Evolutionary conservation across 53 echinoderm and acorn worm genomes (phyloP).

Genomic region (Paelopatides confundens): DNA sequence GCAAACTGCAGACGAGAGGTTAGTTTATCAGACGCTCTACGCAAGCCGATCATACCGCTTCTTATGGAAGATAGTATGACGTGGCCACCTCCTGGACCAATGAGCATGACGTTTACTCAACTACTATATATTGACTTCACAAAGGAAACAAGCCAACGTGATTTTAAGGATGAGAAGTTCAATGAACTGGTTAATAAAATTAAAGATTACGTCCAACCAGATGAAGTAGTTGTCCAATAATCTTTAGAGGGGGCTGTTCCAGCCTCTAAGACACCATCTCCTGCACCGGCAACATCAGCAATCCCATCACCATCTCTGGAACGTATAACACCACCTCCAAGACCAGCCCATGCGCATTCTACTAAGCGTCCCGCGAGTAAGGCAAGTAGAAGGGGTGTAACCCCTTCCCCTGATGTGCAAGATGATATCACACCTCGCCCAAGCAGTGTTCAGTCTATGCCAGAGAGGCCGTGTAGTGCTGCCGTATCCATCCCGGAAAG

Average conservation of each 20-base stretch:
- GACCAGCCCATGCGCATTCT: neutral
- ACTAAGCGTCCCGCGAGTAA: neutral
- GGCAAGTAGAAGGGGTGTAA: neutral
- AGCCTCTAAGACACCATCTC: neutral
- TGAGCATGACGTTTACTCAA: constrained; percentile 95
- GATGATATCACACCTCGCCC: neutral
- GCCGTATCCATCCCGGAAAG: neutral
- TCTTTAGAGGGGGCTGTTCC: neutral
- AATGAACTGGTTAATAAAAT: constrained; percentile 81
- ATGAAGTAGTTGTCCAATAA: neutral
- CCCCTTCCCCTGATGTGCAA: neutral
- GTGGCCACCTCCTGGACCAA: constrained; percentile 96
- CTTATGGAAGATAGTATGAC: constrained; percentile 76
- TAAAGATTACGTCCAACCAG: constrained; percentile 64
- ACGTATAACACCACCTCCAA: neutral
- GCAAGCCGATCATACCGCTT: constrained; percentile 90
- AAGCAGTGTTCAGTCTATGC: constrained; percentile 6
- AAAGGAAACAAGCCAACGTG: constrained; percentile 63
- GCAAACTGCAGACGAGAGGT: constrained; percentile 97
- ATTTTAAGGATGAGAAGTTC: constrained; percentile 85
- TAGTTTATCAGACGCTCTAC: constrained; percentile 92
- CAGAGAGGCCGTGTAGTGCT: neutral
- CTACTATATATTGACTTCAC: constrained; percentile 95
- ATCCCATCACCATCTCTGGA: neutral
- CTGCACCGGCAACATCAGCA: neutral